A percentile compares a stretch with the other conserved stretches of the same genome.
Conservation (phyloP, 2,113 vertebrate species). For the Ovis canadensis region DNA sequence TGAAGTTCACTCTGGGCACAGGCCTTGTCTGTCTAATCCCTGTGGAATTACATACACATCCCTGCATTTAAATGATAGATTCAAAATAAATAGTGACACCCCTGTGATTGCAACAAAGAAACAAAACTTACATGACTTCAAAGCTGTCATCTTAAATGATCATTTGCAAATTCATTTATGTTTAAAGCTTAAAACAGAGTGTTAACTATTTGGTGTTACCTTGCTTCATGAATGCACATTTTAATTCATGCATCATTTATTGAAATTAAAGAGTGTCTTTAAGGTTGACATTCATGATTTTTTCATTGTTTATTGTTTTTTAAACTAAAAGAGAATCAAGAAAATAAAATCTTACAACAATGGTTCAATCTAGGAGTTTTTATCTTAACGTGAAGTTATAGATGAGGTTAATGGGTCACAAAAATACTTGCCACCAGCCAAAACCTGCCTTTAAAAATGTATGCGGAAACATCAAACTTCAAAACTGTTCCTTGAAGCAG, state of each 20-base stretch:
- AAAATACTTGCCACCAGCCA: neutral
- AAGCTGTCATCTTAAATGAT: neutral
- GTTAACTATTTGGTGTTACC: neutral
- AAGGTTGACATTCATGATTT: neutral
- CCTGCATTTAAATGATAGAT: neutral
- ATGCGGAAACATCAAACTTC: neutral
- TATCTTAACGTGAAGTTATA: neutral
- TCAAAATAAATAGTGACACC: neutral
- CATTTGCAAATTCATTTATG: neutral
- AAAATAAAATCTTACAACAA: neutral
- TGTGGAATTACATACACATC: neutral
- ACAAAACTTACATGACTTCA: neutral
- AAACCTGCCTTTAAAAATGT: neutral
- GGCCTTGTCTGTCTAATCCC: neutral
- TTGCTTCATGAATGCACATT: neutral
- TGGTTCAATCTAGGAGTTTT: neutral
- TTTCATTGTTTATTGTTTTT: neutral
- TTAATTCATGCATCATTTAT: neutral
- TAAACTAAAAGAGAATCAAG: neutral
- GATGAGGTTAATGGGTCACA: neutral
- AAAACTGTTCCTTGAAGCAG: neutral
- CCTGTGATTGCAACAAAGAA: neutral
- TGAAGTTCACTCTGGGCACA: neutral
- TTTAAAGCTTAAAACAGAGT: slow-evolving; percentile 12
- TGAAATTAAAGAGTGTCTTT: neutral